Conservation (phyloP, 2,797 vertebrate genomes). For the Heliangelus exortis region DNA sequence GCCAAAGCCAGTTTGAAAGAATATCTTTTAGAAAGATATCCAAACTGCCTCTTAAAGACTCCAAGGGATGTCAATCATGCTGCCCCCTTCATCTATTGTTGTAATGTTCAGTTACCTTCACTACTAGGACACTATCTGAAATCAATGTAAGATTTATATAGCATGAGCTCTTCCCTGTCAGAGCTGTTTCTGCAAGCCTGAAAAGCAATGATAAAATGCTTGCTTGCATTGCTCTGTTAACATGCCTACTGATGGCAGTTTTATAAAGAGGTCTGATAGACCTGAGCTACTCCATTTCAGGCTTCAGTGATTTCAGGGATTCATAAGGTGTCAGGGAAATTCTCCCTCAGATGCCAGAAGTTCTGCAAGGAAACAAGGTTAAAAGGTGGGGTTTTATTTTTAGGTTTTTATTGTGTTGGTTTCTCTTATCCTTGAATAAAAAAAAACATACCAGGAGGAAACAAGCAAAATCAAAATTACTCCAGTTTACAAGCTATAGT, state of each 20-base stretch:
- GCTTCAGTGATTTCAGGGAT: not conserved
- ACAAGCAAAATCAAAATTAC: not conserved
- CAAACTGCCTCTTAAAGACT: constrained; percentile 14
- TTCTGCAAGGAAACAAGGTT: not conserved
- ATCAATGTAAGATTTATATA: not conserved
- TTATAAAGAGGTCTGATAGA: not conserved
- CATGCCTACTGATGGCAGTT: not conserved
- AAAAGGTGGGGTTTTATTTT: not conserved
- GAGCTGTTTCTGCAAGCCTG: not conserved
- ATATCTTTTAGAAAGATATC: constrained; percentile 31
- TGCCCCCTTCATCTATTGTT: not conserved
- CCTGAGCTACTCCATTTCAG: not conserved
- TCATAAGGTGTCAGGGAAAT: not conserved
- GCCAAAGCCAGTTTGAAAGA: constrained; percentile 34
- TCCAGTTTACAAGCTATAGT: not conserved
- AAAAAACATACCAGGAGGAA: not conserved
- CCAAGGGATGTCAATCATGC: not conserved
- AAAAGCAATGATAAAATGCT: not conserved
- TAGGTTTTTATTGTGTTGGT: not conserved
- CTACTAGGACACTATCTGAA: not conserved
- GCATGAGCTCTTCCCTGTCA: not conserved
- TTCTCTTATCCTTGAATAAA: not conserved
- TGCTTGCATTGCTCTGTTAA: not conserved
- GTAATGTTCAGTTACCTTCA: not conserved
- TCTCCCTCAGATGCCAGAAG: not conserved